Evolutionary conservation across 1,140 invertebrate species (phyloP), one percentile per base, ranked within the genome.

Genomic region (Trinorchestia longiramus): DNA sequence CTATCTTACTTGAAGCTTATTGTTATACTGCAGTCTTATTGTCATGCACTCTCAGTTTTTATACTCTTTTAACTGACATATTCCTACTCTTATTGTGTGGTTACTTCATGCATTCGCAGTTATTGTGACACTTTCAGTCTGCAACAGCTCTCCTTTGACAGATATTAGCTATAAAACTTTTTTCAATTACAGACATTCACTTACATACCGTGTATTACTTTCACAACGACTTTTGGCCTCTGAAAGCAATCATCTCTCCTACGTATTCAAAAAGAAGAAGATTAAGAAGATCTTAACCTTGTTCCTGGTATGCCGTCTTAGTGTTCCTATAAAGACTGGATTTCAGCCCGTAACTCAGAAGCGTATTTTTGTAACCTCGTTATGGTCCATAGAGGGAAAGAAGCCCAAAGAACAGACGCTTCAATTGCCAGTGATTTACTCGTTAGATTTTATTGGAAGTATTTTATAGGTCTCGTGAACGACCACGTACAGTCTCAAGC

Each of bases 361-460:
- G 41, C 43, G 36, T 43, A 43, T 90, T 28, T 41, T 42, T 42
- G 41, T 11, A 90, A 42, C 88, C 88, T 90, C 88, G 41, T 90
- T 42, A 90, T 90, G 88, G 88, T 15, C 41, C 43, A 19, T 42
- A 90, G 43, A 90, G 88, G 41, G 43, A 90, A 53, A 41, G 88
- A 90, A 43, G n/a, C 62, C 62, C 62, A 77, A 43, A 11, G 88
- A 90, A 41, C 43, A 90, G 88, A 15, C 36, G n/a, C 87, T 90
- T 42, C 88, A 90, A 90, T 90, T 41, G 88, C 88, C 88, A 1
- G 41, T 42, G 41, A 90, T 90, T 90, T 90, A 43, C 43, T 90
- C 88, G 43, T 42, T 90, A 90, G 88, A 90, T 90, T n/a, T 90
- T 90, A 90, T 90, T 41, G n/a, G 43, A 36, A 41, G 88, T 90